Evolutionary conservation across 2,113 vertebrate genomes (phyloP).

Genomic region (Sander lucioperca): DNA sequence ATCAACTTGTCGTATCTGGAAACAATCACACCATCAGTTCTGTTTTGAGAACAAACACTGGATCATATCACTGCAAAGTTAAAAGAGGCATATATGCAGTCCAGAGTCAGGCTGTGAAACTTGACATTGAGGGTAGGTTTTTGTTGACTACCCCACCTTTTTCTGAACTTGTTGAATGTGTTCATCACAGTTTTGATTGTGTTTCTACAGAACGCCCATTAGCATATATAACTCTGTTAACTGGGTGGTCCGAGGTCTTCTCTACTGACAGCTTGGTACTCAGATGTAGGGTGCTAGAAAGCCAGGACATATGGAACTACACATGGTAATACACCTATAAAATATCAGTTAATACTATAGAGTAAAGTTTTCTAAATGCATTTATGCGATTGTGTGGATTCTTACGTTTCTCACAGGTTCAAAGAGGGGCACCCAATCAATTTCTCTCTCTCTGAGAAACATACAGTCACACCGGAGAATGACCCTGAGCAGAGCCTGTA

Average conservation of each 20-base stretch:
- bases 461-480: constrained; percentile 62
- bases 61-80: constrained; percentile 55
- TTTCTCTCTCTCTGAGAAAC: not conserved
- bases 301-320: constrained; percentile 67
- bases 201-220: constrained; percentile 68
- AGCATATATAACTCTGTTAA: constrained; percentile 66
- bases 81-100: not conserved
- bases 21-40: constrained; percentile 13
- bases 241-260: constrained; percentile 79
- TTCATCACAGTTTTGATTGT: not conserved
- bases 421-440: fast-evolving
- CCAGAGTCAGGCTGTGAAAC: not conserved
- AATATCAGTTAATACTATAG: not conserved
- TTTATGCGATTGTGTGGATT: not conserved
- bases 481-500: constrained; percentile 71
- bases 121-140: constrained; percentile 27
- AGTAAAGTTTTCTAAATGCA: not conserved
- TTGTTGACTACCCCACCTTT: not conserved
- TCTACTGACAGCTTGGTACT: constrained; percentile 75
- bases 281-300: constrained; percentile 64
- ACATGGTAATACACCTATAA: constrained; percentile 71
- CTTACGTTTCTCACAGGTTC: constrained; percentile 47
- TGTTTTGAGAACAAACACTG: not conserved
- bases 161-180: not conserved
- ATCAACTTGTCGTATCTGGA: fast-evolving